These are phyloP conservation scores for Chrysemys picta DNA, from an alignment of 2,113 vertebrate genomes.

Conservation along the genomic window DNA sequence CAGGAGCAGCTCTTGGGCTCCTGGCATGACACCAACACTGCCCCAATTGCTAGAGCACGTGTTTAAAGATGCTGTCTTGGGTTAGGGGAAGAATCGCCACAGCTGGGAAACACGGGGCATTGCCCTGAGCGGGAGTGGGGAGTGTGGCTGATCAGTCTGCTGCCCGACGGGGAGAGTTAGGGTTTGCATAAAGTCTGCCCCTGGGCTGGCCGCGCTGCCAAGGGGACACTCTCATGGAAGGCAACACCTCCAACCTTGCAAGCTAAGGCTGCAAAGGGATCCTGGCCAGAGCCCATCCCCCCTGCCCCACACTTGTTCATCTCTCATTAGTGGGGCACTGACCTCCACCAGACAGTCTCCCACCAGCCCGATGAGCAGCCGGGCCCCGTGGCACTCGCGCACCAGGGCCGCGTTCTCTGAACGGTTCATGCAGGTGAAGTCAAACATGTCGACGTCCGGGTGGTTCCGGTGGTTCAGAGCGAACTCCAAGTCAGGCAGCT, in stretches of 20 bases:
- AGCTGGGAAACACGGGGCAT: not conserved
- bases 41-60: not conserved
- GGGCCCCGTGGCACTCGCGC: constrained; percentile 80
- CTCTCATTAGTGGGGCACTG: constrained; percentile 20
- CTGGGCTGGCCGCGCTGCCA: not conserved
- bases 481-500: constrained; percentile 84
- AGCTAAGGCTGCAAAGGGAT: not conserved
- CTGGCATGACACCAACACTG: not conserved
- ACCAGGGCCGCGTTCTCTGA: constrained; percentile 88
- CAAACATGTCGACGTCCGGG: constrained; percentile 88
- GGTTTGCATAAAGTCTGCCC: not conserved
- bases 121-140: not conserved
- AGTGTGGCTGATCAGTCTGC: not conserved
- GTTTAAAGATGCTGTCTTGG: not conserved
- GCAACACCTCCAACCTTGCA: not conserved
- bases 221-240: not conserved
- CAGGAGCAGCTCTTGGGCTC: not conserved
- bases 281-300: not conserved
- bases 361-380: constrained; percentile 84
- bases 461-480: constrained; percentile 72
- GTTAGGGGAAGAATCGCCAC: not conserved
- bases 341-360: constrained; percentile 97
- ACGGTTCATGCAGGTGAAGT: constrained; percentile 92
- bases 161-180: not conserved
- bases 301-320: not conserved